Base-by-base conservation (phyloP, 2,113 vertebrate species). In the Trinectes maculatus region DNA sequence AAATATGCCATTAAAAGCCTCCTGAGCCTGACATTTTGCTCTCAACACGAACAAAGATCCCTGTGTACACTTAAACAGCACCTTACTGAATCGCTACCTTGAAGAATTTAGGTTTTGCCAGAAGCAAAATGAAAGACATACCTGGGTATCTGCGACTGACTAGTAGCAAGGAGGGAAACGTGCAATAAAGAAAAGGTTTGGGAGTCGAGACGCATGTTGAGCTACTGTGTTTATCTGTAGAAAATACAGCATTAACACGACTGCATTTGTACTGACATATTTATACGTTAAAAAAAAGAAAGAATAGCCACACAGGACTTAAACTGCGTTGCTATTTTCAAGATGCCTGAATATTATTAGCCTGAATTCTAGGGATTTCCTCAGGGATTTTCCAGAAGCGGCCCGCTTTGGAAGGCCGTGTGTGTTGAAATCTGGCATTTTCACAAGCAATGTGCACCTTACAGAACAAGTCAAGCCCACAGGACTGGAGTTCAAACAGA, bases 401-500 rank as follows among this genome's bases (percentile, higher is more conserved):
- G 21, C 26, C 15, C 19, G 8, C 3, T 47, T n/a, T n/a, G n/a
- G 33, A 53, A 13, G 48, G 34, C 12, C 48, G 22, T 8, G 24
- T 49, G 12, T 40, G 53, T 16, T 2, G n/a, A n/a, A n/a, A n/a
- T n/a, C n/a, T n/a, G n/a, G n/a, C n/a, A n/a, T n/a, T n/a, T n/a
- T n/a, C n/a, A n/a, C 15, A 22, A 53, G 8, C 55, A 48, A 26
- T 29, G 24, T 18, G 44, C 54, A 71, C 36, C 51, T 40, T 63
- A 1, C 19, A 6, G 69, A 46, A 49, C 44, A 65, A 65, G 61
- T 59, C 77, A 66, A 25, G 26, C 79, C 80, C 84, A 84, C 46
- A 43, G 11, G 70, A 60, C 55, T 61, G 69, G 66, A 83, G 77
- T 69, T 76, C 78, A 85, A 16, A 56, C 7, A 58, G 71, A 85